Evolutionary conservation across 2,888 invertebrate genomes (phyloP).

Genomic region (Pyralis farinalis): DNA sequence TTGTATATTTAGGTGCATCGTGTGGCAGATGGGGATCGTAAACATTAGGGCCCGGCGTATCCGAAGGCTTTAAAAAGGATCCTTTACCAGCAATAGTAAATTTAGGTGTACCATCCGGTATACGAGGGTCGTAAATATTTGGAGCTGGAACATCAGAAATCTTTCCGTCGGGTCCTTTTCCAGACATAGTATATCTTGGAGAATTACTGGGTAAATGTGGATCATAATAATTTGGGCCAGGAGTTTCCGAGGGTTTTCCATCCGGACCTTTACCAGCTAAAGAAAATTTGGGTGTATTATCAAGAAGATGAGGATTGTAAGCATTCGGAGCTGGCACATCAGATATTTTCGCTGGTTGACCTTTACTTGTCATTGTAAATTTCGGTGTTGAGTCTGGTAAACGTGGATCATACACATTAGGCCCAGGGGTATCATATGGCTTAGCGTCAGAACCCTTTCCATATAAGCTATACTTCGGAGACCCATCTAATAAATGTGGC

Average conservation of each 20-base stretch:
- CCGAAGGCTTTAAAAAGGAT: constrained; percentile 54
- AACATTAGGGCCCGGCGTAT: constrained; percentile 81
- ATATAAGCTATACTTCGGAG: constrained; percentile 85
- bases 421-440: constrained; percentile 61
- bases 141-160: constrained; percentile 68
- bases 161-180: constrained; percentile 70
- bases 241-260: constrained; percentile 72
- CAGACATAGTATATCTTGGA: constrained; percentile 84
- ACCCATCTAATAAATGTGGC: constrained; percentile 77
- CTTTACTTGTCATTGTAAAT: constrained; percentile 82
- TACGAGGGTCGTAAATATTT: constrained; percentile 67
- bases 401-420: constrained; percentile 65
- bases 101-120: constrained; percentile 78
- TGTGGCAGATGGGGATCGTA: constrained; percentile 74
- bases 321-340: constrained; percentile 83
- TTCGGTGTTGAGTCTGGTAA: constrained; percentile 77
- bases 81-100: constrained; percentile 84
- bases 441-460: constrained; percentile 73
- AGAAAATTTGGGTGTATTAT: constrained; percentile 78
- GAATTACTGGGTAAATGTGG: constrained; percentile 75
- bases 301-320: constrained; percentile 78
- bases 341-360: constrained; percentile 30
- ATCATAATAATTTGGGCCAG: constrained; percentile 79
- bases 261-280: constrained; percentile 77
- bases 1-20: constrained; percentile 83